These are phyloP conservation scores for Thinocorus orbignyianus DNA, from an alignment of 2,113 vertebrate species.

Conservation along the genomic window DNA sequence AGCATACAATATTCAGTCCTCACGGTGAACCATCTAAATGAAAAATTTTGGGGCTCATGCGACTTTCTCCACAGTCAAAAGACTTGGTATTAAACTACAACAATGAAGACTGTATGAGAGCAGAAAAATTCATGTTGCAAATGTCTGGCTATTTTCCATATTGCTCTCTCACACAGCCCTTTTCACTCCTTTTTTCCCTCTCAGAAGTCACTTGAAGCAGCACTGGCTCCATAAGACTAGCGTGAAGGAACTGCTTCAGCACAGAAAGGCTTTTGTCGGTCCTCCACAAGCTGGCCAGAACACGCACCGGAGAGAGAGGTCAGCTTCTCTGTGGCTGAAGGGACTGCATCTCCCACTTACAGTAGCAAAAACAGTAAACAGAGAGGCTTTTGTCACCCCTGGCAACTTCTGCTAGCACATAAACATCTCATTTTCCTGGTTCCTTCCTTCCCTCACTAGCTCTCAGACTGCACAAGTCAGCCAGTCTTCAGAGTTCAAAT, in stretches of 20 bases:
- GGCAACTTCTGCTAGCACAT: background rate
- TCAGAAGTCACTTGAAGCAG: background rate
- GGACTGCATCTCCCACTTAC: background rate
- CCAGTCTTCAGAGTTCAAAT: background rate
- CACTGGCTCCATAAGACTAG: background rate
- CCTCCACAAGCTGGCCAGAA: background rate
- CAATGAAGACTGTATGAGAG: background rate
- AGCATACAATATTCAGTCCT: background rate
- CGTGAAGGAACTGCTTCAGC: background rate
- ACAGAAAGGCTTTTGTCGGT: constrained; percentile 32
- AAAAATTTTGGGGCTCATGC: background rate
- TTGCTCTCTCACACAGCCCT: background rate
- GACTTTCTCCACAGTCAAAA: background rate
- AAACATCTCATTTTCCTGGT: background rate
- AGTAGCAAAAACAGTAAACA: background rate
- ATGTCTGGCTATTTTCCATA: constrained; percentile 22
- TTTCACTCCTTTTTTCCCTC: background rate
- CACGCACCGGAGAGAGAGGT: background rate
- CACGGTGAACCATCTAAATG: background rate
- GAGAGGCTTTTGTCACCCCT: background rate
- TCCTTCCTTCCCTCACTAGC: background rate
- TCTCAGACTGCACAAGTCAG: background rate
- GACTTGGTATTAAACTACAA: background rate
- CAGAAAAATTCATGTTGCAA: background rate
- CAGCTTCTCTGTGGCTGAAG: background rate